Evolutionary conservation across 2,888 invertebrate species (phyloP).

Genomic region (Rugalucina vietnamica): DNA sequence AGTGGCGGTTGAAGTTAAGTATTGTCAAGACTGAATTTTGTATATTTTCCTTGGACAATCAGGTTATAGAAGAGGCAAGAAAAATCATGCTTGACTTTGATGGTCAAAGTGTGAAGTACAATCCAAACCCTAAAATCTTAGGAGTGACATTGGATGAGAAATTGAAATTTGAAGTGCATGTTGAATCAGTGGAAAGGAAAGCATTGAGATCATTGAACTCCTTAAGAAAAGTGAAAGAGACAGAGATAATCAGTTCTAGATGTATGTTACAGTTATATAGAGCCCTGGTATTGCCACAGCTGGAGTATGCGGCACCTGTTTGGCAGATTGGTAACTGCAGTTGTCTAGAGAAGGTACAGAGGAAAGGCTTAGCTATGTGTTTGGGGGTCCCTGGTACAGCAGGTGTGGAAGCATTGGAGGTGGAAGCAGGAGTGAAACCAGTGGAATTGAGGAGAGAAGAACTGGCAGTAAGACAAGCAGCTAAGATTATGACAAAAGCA

Average conservation of each 20-base stretch:
- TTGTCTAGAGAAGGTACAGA: conserved; percentile 6
- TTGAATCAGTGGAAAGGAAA: conserved; percentile 7
- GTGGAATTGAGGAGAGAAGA: conserved; percentile 4
- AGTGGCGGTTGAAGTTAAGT: conserved; percentile 4
- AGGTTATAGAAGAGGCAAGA: conserved; percentile 1
- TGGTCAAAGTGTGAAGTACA: not conserved
- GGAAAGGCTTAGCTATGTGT: conserved; percentile 12
- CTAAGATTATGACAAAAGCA: conserved; percentile 7
- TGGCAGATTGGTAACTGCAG: conserved; percentile 25
- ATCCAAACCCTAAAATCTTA: conserved; percentile 8
- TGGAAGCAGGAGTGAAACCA: conserved; percentile 14
- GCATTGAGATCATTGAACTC: not conserved
- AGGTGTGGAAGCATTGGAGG: conserved; percentile 16
- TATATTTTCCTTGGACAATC: conserved; percentile 8
- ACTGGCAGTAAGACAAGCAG: conserved; percentile 23
- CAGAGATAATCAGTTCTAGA: not conserved
- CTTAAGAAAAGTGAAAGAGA: conserved; percentile 15
- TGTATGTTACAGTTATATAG: conserved; percentile 18
- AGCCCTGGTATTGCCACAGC: conserved; percentile 1
- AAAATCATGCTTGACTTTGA: not conserved
- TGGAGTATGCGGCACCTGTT: conserved; percentile 15
- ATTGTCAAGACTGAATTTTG: conserved; percentile 14
- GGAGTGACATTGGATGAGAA: conserved; percentile 18
- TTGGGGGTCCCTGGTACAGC: conserved; percentile 18
- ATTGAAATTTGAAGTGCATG: conserved; percentile 16